phyloP scores from a whole-genome alignment of 2,113 vertebrate species.

The Mesocricetus auratus region DNA sequence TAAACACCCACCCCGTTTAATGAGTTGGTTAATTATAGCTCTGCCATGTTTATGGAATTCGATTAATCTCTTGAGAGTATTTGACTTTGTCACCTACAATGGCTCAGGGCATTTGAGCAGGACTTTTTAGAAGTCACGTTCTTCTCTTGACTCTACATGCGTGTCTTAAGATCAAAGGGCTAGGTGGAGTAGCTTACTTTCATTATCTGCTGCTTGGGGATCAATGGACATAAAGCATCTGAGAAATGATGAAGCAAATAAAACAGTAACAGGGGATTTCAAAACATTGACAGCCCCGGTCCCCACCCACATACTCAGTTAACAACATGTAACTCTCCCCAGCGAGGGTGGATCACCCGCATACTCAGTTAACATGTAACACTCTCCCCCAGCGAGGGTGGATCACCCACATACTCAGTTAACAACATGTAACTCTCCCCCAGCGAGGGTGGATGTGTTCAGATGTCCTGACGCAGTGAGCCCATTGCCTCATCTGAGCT shows the following conservation, averaged over 20 bases:
- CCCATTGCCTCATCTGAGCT: background rate
- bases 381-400: background rate
- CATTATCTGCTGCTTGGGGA: background rate
- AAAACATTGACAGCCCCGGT: background rate
- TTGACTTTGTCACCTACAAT: slow-evolving; percentile 9
- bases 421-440: background rate
- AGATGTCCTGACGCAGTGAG: background rate
- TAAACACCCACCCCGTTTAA: background rate
- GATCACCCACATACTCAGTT: background rate
- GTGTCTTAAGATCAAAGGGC: slow-evolving; percentile 15
- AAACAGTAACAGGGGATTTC: background rate
- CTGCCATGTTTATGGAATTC: background rate
- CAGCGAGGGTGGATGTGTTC: background rate
- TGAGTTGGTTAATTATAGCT: slow-evolving; percentile 59
- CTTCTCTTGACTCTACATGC: background rate
- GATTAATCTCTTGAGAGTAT: slow-evolving; percentile 20
- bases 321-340: background rate
- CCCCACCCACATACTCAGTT: background rate
- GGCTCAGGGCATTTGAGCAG: background rate
- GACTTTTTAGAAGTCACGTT: background rate
- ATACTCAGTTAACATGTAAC: background rate
- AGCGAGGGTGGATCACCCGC: background rate
- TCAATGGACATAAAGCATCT: background rate
- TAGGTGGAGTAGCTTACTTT: slow-evolving; percentile 3
- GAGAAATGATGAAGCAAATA: background rate